Conservation (phyloP, 2,113 vertebrate species). For the Meriones unguiculatus region DNA sequence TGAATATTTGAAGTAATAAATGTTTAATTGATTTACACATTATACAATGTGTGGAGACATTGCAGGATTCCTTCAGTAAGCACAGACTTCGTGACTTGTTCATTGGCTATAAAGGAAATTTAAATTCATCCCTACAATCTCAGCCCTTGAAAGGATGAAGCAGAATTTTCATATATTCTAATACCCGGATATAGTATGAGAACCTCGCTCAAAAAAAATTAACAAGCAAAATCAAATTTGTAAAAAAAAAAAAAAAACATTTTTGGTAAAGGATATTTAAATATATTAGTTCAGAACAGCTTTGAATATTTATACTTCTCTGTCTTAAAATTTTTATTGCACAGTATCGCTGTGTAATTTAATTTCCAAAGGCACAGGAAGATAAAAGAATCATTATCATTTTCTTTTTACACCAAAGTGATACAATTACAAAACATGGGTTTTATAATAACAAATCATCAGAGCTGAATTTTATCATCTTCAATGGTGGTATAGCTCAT, state of each 20-base stretch:
- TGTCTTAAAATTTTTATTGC: not conserved
- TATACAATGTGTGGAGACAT: not conserved
- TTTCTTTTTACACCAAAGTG: slow-evolving; percentile 4
- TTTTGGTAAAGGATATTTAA: not conserved
- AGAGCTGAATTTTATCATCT: not conserved
- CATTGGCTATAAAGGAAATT: not conserved
- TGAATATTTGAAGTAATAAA: not conserved
- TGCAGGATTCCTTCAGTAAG: not conserved
- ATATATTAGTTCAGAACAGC: not conserved
- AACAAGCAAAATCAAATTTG: not conserved
- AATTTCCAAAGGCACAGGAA: slow-evolving; percentile 45
- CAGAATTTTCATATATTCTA: not conserved
- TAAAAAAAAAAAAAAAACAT: not conserved
- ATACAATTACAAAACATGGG: not conserved
- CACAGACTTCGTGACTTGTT: not conserved
- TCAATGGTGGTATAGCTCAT: slow-evolving; percentile 23
- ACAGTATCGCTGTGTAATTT: slow-evolving; percentile 10
- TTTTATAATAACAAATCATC: not conserved
- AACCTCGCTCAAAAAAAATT: not conserved
- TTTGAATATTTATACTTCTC: slow-evolving; percentile 50
- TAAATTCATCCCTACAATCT: not conserved
- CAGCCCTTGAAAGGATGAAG: not conserved
- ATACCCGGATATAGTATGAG: not conserved
- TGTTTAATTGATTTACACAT: not conserved
- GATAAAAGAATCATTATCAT: slow-evolving; percentile 27